These are phyloP conservation scores for Oxyteleia sp. DNA, from an alignment of 2,888 invertebrate genomes.

Conservation along the genomic window DNA sequence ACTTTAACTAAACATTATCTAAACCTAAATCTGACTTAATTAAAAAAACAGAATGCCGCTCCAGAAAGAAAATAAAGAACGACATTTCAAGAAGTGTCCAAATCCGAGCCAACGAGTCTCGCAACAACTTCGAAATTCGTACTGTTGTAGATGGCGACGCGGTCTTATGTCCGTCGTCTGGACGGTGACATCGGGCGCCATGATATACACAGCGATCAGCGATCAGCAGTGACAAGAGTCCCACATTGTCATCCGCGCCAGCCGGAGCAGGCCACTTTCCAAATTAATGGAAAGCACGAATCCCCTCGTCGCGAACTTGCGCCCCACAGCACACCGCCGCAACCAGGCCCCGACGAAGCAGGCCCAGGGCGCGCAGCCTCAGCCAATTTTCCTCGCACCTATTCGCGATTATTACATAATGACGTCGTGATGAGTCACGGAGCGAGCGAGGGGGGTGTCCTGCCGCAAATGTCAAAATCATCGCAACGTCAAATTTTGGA, in stretches of 20 bases:
- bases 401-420: conserved; percentile 67
- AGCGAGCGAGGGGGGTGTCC: conserved; percentile 50
- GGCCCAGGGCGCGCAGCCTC: not conserved
- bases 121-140: no score
- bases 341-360: not conserved
- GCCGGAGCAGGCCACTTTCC: not conserved
- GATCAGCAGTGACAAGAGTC: conserved; percentile 26
- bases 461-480: conserved; percentile 71
- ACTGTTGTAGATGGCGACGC: not conserved
- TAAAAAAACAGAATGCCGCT: no score
- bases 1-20: no score
- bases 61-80: no score
- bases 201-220: not conserved
- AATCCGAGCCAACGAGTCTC: no score
- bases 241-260: conserved; percentile 13
- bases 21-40: no score
- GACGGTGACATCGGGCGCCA: conserved; percentile 17
- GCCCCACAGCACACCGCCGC: not conserved
- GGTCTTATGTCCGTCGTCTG: not conserved
- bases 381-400: conserved; percentile 21
- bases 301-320: conserved; percentile 8
- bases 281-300: conserved; percentile 37
- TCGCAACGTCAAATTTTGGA: conserved; percentile 21
- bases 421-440: conserved; percentile 72
- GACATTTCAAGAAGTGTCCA: no score